Percentiles rank a stretch among this genome's conserved stretches.
phyloP scores from a whole-genome alignment of 2,888 invertebrate species.

The Leptura quadrifasciata region DNA sequence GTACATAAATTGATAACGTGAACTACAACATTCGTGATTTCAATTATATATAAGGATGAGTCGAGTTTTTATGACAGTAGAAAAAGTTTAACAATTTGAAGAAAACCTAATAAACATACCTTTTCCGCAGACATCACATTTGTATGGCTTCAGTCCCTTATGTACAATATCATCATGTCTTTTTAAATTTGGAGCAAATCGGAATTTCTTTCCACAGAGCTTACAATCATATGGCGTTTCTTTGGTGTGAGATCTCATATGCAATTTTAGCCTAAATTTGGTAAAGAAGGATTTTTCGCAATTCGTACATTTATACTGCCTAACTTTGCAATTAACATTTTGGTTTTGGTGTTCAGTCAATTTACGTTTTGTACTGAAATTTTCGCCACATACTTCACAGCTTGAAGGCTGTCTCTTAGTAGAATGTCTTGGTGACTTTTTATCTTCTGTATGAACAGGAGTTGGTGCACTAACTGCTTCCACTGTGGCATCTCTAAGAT shows the following conservation, averaged over 20 bases:
- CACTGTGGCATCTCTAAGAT: background rate
- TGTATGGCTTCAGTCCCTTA: constrained; percentile 59
- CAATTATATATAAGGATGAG: too few relatives aligned
- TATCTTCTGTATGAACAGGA: background rate
- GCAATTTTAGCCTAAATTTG: constrained; percentile 46
- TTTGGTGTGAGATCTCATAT: constrained; percentile 50
- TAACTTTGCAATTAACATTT: constrained; percentile 37
- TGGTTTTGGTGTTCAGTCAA: constrained; percentile 35
- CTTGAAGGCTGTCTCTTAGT: constrained; percentile 22
- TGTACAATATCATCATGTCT: constrained; percentile 55
- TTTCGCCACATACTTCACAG: constrained; percentile 33
- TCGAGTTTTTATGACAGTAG: too few relatives aligned
- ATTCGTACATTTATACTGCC: constrained; percentile 43
- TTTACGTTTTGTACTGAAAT: constrained; percentile 31
- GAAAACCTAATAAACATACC: constrained; percentile 46
- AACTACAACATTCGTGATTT: too few relatives aligned
- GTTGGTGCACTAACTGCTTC: background rate
- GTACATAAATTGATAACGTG: too few relatives aligned
- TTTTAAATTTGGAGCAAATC: constrained; percentile 49
- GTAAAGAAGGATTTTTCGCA: constrained; percentile 48
- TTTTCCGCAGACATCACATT: constrained; percentile 61
- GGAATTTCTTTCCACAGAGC: constrained; percentile 51
- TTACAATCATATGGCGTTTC: constrained; percentile 51
- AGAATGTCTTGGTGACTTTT: constrained; percentile 13
- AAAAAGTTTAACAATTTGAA: background rate